Conservation (phyloP, 2,113 vertebrate species). For the Rhinolophus sinicus region DNA sequence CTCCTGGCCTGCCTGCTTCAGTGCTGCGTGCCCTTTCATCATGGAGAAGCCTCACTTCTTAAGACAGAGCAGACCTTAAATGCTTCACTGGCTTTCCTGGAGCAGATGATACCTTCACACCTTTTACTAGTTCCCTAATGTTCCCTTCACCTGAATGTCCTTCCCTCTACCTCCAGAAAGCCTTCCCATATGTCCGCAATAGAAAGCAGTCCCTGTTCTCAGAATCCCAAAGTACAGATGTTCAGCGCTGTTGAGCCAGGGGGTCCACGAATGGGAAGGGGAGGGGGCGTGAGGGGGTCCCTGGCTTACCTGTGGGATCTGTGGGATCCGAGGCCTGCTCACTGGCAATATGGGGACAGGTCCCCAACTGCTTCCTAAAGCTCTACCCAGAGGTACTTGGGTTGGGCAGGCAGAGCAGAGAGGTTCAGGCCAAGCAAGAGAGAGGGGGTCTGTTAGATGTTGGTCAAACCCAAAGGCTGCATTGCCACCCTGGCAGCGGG, state of each 20-base stretch:
- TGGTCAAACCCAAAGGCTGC: slow-evolving; percentile 32
- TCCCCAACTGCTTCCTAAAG: not conserved
- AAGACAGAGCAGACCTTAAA: not conserved
- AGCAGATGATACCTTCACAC: not conserved
- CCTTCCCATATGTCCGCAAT: not conserved
- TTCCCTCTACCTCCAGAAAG: not conserved
- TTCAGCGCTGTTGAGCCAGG: not conserved
- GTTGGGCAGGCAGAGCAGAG: not conserved
- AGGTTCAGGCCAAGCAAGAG: not conserved
- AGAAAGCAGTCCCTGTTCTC: not conserved
- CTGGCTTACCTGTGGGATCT: not conserved
- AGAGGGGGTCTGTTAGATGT: not conserved
- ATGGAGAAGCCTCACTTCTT: not conserved
- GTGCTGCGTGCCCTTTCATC: slow-evolving; percentile 47
- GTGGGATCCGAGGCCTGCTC: not conserved
- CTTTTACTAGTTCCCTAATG: not conserved
- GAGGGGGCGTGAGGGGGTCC: not conserved
- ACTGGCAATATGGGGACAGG: not conserved
- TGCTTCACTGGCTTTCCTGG: not conserved
- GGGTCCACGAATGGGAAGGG: not conserved
- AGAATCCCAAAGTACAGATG: accelerated
- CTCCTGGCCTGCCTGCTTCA: not conserved
- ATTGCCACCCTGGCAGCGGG: not conserved
- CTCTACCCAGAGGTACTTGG: not conserved
- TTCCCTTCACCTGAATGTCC: not conserved